Percentiles rank a stretch among this genome's conserved stretches.
These are phyloP conservation scores for Rhabdomys dilectus DNA, from an alignment of 2,113 vertebrate species.

Conservation along the genomic window DNA sequence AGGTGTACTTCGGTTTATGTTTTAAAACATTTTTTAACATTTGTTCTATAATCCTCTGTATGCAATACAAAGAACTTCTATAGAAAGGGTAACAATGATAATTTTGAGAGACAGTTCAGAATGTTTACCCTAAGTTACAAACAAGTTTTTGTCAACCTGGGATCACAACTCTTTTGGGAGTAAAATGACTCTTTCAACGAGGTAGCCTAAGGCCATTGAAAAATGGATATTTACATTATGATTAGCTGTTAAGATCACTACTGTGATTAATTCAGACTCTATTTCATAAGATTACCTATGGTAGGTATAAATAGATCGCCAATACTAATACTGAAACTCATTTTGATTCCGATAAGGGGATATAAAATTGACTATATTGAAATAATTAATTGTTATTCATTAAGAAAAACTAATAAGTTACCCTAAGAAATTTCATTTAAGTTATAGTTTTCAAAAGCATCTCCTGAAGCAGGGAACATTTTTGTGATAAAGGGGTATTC, in stretches of 20 bases:
- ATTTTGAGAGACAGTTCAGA: conserved; percentile 1
- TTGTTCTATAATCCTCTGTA: background rate
- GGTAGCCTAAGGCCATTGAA: background rate
- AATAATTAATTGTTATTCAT: conserved; percentile 17
- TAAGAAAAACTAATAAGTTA: background rate
- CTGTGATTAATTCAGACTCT: background rate
- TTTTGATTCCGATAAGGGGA: conserved; percentile 2
- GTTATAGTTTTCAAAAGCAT: background rate
- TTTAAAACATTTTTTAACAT: background rate
- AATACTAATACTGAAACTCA: background rate
- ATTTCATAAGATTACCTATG: background rate
- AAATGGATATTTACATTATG: background rate
- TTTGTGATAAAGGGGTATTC: background rate
- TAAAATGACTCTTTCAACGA: background rate
- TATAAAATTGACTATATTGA: background rate
- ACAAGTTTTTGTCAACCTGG: background rate
- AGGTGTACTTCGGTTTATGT: background rate
- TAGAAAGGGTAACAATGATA: background rate
- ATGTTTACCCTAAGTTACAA: background rate
- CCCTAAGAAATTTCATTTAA: background rate
- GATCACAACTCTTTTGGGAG: background rate
- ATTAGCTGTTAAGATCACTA: background rate
- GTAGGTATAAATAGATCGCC: background rate
- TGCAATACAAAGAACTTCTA: background rate
- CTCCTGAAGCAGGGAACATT: background rate